phyloP scores from a whole-genome alignment of 2,797 vertebrate genomes.

The Pangasius mekongensis region DNA sequence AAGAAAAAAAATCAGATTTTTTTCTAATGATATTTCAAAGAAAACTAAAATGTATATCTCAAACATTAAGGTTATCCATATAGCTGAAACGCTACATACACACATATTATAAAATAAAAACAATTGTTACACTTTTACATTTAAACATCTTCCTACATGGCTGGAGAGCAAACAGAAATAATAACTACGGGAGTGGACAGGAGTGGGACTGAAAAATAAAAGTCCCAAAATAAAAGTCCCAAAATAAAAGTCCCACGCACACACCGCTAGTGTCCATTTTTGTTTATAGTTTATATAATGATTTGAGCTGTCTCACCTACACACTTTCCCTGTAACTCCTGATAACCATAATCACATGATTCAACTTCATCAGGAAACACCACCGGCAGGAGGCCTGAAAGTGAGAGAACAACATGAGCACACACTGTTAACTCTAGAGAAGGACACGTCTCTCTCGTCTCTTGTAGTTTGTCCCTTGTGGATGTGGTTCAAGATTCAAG shows the following conservation, averaged over 20 bases:
- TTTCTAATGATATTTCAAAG: no score
- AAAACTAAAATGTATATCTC: no score
- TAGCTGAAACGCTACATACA: background rate
- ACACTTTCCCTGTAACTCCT: background rate
- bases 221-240: no score
- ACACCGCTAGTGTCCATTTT: background rate
- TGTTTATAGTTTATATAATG: background rate
- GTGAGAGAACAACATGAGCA: background rate
- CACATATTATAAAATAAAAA: background rate
- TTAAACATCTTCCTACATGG: background rate
- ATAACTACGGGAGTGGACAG: no score
- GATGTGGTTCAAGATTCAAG: background rate
- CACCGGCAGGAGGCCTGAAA: conserved; percentile 15
- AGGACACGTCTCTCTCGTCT: background rate
- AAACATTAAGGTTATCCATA: no score
- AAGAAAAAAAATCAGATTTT: no score
- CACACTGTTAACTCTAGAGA: background rate
- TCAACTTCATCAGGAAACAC: background rate
- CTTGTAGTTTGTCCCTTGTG: no score
- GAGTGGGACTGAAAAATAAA: background rate
- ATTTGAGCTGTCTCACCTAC: background rate
- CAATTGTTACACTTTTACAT: background rate
- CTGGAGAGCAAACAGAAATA: background rate
- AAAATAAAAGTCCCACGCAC: background rate
- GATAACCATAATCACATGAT: background rate